These are phyloP conservation scores for Phortica okadai DNA, from an alignment of 2,888 invertebrate species.

Conservation along the genomic window DNA sequence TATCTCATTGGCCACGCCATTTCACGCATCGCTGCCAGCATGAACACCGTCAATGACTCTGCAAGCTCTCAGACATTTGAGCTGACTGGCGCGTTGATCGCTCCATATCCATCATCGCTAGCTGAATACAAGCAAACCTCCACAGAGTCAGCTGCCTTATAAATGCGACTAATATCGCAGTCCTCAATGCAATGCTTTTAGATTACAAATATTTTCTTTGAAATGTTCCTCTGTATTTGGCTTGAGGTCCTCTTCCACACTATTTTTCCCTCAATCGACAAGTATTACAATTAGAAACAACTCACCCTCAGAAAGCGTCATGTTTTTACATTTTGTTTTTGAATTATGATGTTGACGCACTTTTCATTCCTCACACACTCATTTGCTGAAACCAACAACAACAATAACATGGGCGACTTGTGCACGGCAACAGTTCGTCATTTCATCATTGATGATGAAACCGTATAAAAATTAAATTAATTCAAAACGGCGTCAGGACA, in stretches of 20 bases:
- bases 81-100: too few species aligned
- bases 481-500: slow-evolving; percentile 69
- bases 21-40: too few species aligned
- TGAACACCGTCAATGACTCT: too few species aligned
- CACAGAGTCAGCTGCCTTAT: slow-evolving; percentile 36
- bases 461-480: slow-evolving; percentile 65
- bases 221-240: too few species aligned
- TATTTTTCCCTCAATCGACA: background rate
- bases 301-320: slow-evolving; percentile 56
- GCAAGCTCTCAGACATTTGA: too few species aligned
- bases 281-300: slow-evolving; percentile 45
- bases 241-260: slow-evolving; percentile 15
- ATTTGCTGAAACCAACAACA: background rate
- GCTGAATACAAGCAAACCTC: background rate
- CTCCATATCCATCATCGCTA: too few species aligned
- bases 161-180: slow-evolving; percentile 40
- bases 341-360: slow-evolving; percentile 66
- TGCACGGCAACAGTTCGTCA: too few species aligned
- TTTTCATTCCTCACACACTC: slow-evolving; percentile 14
- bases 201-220: too few species aligned
- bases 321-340: slow-evolving; percentile 69
- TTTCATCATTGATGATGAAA: slow-evolving; percentile 41
- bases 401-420: background rate
- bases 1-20: too few species aligned
- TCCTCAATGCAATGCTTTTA: too few species aligned